Evolutionary conservation across 2,113 vertebrate species (phyloP), one percentile per base, ranked within the genome.

Genomic region (Chaetodon trifascialis): DNA sequence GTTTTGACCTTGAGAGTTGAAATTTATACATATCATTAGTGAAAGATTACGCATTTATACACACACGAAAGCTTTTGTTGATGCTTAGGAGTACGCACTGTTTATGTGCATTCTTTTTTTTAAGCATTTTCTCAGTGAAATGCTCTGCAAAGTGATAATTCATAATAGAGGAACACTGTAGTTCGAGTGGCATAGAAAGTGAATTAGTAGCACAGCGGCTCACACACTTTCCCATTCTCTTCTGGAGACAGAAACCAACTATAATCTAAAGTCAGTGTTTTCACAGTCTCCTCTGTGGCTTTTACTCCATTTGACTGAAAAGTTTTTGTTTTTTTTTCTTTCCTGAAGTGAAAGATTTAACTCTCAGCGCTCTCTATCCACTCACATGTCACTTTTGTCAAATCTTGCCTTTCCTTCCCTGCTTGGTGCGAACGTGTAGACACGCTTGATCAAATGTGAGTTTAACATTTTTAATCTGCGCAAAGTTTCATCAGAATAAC

Each of bases 401-500:
- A 88, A 91, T 83, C 85, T 84, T 80, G 82, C 82, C 83, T 88
- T 89, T 89, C 87, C 88, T 79, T 81, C 56, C 36, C 82, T 77
- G 86, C 86, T 84, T 85, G 90, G 80, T 73, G 84, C 54, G 75
- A 85, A 79, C 62, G 56, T 80, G 80, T 60, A 86, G 90, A 92
- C 88, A 67, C 66, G 89, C 88, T 92, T 92, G 92, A 94, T 94
- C 91, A 90, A 92, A 94, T 93, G 82, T 90, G 82, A 93, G 86
- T 93, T 94, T 90, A 93, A 87, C 82, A 89, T 90, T 90, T 92
- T 93, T 92, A 94, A 93, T 93, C 92, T 88, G 86, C 12, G 79
- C 83, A 94, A 92, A 92, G 90, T 93, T 93, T 93, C 88, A 91
- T 93, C 90, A 91, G 89, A 92, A 89, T 90, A 86, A 82, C 85